phyloP scores from a whole-genome alignment of 1,140 invertebrate species.

The Brachionus angularis region DNA sequence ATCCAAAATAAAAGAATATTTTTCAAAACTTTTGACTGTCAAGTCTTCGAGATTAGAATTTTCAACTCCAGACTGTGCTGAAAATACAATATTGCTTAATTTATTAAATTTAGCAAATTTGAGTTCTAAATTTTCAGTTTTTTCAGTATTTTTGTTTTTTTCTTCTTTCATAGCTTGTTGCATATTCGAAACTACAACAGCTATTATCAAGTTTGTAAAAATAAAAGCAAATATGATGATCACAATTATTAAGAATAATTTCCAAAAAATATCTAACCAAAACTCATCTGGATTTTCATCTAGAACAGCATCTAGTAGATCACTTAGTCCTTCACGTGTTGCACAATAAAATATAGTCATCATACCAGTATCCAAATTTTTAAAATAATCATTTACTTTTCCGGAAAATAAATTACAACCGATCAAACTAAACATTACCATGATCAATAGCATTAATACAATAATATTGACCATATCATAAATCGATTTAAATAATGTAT shows the following conservation, averaged over 20 bases:
- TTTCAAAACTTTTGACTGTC: neutral
- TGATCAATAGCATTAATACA: neutral
- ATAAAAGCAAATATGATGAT: constrained; percentile 32
- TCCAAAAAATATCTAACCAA: constrained; percentile 11
- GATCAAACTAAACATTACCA: constrained; percentile 26
- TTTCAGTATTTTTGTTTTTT: neutral
- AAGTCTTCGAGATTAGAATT: constrained; percentile 18
- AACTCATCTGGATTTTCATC: neutral
- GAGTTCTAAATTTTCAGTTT: neutral
- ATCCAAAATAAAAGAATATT: constrained; percentile 6
- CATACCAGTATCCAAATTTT: constrained; percentile 24
- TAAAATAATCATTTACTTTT: constrained; percentile 19
- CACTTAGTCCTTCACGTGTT: neutral
- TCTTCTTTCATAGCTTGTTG: constrained; percentile 32
- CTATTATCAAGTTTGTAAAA: constrained; percentile 12
- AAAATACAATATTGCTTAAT: neutral
- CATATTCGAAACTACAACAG: constrained; percentile 24
- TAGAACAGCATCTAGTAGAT: constrained; percentile 1
- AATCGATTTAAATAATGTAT: constrained; percentile 29
- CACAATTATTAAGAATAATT: constrained; percentile 20
- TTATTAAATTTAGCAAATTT: neutral
- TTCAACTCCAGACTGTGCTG: neutral
- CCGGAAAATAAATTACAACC: constrained; percentile 19
- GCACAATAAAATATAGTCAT: constrained; percentile 20
- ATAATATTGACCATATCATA: constrained; percentile 22